phyloP scores from a whole-genome alignment of 2,797 vertebrate species.

The Pyrrhura leucotis region DNA sequence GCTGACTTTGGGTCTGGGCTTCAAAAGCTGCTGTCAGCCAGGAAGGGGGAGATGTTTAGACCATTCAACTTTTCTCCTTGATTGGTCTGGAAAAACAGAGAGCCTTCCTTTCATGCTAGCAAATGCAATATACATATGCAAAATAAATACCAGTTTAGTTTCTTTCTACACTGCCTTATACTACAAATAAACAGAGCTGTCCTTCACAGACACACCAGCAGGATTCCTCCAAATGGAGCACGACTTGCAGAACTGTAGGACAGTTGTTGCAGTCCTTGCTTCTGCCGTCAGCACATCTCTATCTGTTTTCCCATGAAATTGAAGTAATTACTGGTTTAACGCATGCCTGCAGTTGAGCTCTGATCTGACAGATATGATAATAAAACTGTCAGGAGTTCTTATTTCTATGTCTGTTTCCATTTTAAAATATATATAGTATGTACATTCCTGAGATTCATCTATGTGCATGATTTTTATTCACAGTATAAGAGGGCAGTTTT shows the following conservation, averaged over 20 bases:
- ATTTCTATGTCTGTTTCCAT: background rate
- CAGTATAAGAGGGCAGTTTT: background rate
- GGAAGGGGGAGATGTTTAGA: background rate
- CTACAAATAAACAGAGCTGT: constrained; percentile 34
- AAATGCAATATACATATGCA: constrained; percentile 1
- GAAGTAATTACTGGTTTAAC: background rate
- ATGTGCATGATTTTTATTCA: background rate
- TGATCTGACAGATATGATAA: background rate
- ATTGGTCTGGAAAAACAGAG: constrained; percentile 10
- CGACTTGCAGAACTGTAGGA: background rate
- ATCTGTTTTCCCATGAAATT: constrained; percentile 19
- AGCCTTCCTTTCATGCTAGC: constrained; percentile 31
- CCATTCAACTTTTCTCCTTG: constrained; percentile 10
- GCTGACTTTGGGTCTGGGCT: background rate
- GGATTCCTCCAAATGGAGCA: background rate
- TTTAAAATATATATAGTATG: background rate
- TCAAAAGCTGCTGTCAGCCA: constrained; percentile 21
- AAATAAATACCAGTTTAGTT: constrained; percentile 5
- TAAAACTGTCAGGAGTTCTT: background rate
- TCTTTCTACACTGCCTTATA: background rate
- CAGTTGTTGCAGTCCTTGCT: background rate
- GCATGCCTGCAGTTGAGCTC: background rate
- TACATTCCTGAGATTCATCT: background rate
- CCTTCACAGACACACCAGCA: background rate
- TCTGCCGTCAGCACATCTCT: background rate